phyloP scores from a whole-genome alignment of 2,113 vertebrate species.

The Neotoma lepida region DNA sequence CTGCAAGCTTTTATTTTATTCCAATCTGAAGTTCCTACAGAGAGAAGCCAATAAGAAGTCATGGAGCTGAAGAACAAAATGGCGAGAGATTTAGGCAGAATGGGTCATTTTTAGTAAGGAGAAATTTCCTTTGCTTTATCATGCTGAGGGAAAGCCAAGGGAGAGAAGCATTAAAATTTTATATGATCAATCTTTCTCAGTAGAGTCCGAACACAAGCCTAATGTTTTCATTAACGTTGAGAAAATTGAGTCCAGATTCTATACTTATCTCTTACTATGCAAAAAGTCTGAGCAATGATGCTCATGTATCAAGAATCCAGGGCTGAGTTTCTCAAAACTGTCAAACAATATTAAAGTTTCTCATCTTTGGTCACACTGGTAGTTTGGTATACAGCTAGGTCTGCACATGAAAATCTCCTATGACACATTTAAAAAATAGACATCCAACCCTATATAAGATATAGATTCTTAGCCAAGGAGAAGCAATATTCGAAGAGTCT shows the following conservation, averaged over 20 bases:
- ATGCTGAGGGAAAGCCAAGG: not conserved
- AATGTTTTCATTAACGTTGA: conserved; percentile 36
- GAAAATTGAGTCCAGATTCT: not conserved
- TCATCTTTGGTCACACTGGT: not conserved
- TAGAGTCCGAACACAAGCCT: not conserved
- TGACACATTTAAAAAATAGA: not conserved
- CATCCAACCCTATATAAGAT: not conserved
- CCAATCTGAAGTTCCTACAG: not conserved
- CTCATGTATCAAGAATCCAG: not conserved
- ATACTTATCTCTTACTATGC: not conserved
- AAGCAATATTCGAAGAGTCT: not conserved
- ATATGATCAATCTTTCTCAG: not conserved
- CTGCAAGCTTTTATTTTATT: not conserved
- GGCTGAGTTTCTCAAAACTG: not conserved
- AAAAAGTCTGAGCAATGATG: conserved; percentile 5
- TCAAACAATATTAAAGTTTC: not conserved
- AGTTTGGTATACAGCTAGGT: not conserved
- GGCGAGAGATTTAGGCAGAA: not conserved
- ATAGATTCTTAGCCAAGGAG: conserved; percentile 6
- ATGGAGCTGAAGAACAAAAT: conserved; percentile 16
- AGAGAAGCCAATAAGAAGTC: not conserved
- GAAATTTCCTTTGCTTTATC: conserved; percentile 9
- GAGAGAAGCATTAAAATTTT: not conserved
- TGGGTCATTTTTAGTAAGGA: not conserved
- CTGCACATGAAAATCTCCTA: not conserved